Base-by-base conservation (phyloP, 2,797 vertebrate species). In the Astyanax mexicanus region DNA sequence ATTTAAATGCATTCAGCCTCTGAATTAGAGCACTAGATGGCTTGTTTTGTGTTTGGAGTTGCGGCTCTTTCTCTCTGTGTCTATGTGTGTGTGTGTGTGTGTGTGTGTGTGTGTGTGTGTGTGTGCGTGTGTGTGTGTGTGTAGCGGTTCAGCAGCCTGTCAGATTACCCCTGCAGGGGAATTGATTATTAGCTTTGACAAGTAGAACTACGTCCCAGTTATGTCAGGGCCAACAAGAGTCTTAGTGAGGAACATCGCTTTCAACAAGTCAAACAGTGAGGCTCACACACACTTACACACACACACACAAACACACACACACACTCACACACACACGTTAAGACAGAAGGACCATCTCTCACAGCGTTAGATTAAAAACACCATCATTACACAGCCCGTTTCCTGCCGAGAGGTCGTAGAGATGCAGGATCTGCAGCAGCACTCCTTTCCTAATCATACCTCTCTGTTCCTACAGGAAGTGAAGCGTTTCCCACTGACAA, bases 151-250 rank as follows among this genome's bases (percentile, higher is more conserved):
- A 70, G 85, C 86, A 81, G 79, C 82, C 87, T 92, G 91, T 93
- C 92, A 90, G 86, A 92, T 92, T 90, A 88, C 83, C 84, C 75
- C 86, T 74, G 74, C 84, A 69, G 82, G 86, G 82, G 88, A 92
- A 90, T 93, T 88, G 89, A 91, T 94, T 89, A 91, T 91, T 88
- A 89, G 74, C 87, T 89, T 86, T 93, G 91, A 93, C 90, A 87
- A 88, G 88, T 80, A 89, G 85, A 93, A 89, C 86, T 86, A 89
- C 85, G 92, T 89, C 92, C 91, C 85, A 93, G 90, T 93, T 94
- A 89, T 92, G 92, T 94, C 92, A 94, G 67, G 86, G 79, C 83
- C 88, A 88, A 86, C 85, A 65, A 87, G 83, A 85, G 86, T 92
- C 87, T 89, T 80, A 83, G 81, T 89, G 86, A 91, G 85, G 85